Percentiles rank a stretch among this genome's conserved stretches.
phyloP scores from a whole-genome alignment of 2,888 invertebrate genomes.

The Temnothorax unifasciatus region DNA sequence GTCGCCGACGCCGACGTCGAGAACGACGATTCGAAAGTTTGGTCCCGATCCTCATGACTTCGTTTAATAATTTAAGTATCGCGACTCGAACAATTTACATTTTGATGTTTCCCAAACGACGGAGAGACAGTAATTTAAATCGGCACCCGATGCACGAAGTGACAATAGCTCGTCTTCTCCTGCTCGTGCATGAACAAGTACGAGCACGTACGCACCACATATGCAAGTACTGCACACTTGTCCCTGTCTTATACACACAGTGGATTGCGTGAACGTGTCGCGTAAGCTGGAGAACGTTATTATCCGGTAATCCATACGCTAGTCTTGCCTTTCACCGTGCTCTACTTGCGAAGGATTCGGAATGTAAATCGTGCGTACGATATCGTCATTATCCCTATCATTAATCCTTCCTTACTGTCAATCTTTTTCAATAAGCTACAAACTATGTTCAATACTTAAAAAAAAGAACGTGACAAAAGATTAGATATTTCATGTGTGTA shows the following conservation, averaged over 20 bases:
- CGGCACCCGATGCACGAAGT: neutral
- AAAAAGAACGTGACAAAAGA: neutral
- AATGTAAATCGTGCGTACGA: neutral
- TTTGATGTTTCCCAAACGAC: neutral
- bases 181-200: neutral
- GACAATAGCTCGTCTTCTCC: neutral
- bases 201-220: conserved; percentile 16
- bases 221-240: neutral
- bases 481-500: neutral
- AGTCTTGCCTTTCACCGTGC: conserved; percentile 37
- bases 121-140: conserved; percentile 8
- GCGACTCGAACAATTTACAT: conserved; percentile 14
- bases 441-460: neutral
- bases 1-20: neutral
- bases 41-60: neutral
- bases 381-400: neutral
- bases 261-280: conserved; percentile 35
- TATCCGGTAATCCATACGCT: conserved; percentile 36
- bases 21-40: neutral
- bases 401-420: neutral
- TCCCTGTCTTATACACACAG: conserved; percentile 1
- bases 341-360: conserved; percentile 3
- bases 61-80: conserved; percentile 14
- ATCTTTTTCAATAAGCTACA: conserved; percentile 2
- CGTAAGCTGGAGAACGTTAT: conserved; percentile 28